Base-by-base conservation (phyloP, 2,797 vertebrate species). In the Rhinoraja longicauda region DNA sequence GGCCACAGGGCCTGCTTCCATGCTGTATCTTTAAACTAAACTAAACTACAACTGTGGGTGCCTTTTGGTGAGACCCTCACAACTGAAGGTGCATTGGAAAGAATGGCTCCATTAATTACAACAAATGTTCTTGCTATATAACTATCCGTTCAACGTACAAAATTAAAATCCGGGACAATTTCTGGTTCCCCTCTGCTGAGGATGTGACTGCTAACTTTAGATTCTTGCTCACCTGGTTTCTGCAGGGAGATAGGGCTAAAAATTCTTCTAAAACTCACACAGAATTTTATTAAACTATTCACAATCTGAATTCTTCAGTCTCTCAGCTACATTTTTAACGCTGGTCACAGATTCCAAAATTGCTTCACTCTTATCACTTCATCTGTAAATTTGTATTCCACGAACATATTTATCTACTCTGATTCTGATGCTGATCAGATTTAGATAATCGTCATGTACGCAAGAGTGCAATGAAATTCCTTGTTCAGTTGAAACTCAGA, bases 91-190 rank as follows among this genome's bases (percentile, higher is more conserved):
- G 26, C 57, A 84, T 15, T 84, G 53, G 15, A 84, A n/a, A 17
- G 32, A 8, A 86, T 57, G 53, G 6, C 53, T 36, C 76, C 26
- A 32, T 17, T 12, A 77, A 17, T 15, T 77, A 12, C 6, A 29
- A 57, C 29, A 62, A 57, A 62, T 62, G 12, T 86, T 29, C 26
- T 86, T 62, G 82, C 29, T 21, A 59, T 26, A 12, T 86, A n/a
- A 29, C 29, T 64, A 59, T 4, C 57, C 17, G 12, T 13, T 32
- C 13, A 62, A 57, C 15, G 86, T 4, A 86, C 57, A n/a, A 86
- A 59, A 86, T 86, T 86, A 62, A 86, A 86, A 86, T 86, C 26
- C 12, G 13, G 82, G 82, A 82, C 24, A 82, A 29, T 62, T 86
- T 57, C 57, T n/a, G 53, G 57, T 29, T 4, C 12, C 3, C 59